Evolutionary conservation across 2,797 vertebrate species (phyloP).

Genomic region (Phyllotis vaccarum): DNA sequence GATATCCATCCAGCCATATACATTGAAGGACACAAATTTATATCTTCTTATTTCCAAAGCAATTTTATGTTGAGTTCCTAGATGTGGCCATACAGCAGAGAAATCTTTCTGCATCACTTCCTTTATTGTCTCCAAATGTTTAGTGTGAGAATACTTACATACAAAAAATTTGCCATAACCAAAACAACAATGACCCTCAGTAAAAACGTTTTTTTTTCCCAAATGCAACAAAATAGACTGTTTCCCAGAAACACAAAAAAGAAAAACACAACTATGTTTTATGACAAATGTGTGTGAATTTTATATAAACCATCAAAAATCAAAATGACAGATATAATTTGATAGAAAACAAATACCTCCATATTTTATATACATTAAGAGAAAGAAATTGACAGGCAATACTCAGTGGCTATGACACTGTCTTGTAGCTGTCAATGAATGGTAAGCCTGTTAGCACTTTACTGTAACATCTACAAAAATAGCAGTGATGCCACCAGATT

Average conservation of each 20-base stretch:
- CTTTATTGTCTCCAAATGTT: conserved; percentile 15
- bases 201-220: background rate
- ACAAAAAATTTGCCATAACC: background rate
- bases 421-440: background rate
- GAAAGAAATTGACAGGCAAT: conserved; percentile 61
- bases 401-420: conserved; percentile 9
- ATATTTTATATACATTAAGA: conserved; percentile 50
- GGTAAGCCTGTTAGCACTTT: background rate
- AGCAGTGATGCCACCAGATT: background rate
- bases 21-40: background rate
- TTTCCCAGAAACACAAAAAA: background rate
- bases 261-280: conserved; percentile 1
- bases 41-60: background rate
- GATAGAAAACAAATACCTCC: conserved; percentile 67
- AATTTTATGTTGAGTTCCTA: conserved; percentile 3
- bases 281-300: conserved; percentile 29
- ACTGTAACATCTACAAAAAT: conserved; percentile 47
- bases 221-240: background rate
- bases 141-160: background rate
- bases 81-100: background rate
- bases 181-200: background rate
- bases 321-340: conserved; percentile 59
- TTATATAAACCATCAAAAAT: conserved; percentile 46
- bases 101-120: background rate
- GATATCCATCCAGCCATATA: background rate